Base-by-base conservation (phyloP, 2,888 invertebrate species). In the Brenthis ino region DNA sequence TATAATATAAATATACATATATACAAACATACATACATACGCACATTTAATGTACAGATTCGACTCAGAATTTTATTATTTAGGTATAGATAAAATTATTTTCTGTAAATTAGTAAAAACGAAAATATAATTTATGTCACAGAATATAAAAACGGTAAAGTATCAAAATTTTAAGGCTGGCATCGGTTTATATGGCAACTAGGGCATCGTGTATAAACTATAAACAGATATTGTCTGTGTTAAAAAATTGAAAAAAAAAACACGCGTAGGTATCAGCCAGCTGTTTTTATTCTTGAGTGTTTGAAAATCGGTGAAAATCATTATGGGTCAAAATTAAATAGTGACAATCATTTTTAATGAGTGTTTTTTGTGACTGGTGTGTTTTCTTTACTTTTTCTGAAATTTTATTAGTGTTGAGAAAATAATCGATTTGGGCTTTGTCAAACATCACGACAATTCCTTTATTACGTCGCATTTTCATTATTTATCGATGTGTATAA, bases 281-380 rank as follows among this genome's bases (percentile, higher is more conserved):
- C 92, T 92, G 92, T 92, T 92, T 91, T 89, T 85, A 80, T 79
- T 83, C 81, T 60, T 76, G 75, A 85, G 84, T 81, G 83, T 86
- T 86, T 84, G 80, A 82, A 86, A 85, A 85, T 85, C 79, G 76
- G 81, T 83, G 82, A 77, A 86, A 86, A 85, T 87, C 84, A 85
- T 77, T 82, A 86, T 86, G 88, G 84, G 85, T 89, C 91, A 87
- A 92, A 92, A 92, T 92, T 92, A 83, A 86, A 83, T 79, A 87
- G 91, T 91, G 91, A 85, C 80, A 83, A 82, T 85, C 81, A 78
- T 80, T 81, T 77, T 77, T 72, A 78, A 80, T 78, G 78, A 77
- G 84, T 88, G 87, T 84, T 82, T 83, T 85, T 87, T 86, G 85
- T 82, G 79, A 82, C 80, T 81, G 75, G 80, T 79, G 84, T 83